A percentile compares a stretch with the other conserved stretches of the same genome.
These are phyloP conservation scores for Puffinus mauretanicus DNA, from an alignment of 2,113 vertebrate species.

Conservation along the genomic window DNA sequence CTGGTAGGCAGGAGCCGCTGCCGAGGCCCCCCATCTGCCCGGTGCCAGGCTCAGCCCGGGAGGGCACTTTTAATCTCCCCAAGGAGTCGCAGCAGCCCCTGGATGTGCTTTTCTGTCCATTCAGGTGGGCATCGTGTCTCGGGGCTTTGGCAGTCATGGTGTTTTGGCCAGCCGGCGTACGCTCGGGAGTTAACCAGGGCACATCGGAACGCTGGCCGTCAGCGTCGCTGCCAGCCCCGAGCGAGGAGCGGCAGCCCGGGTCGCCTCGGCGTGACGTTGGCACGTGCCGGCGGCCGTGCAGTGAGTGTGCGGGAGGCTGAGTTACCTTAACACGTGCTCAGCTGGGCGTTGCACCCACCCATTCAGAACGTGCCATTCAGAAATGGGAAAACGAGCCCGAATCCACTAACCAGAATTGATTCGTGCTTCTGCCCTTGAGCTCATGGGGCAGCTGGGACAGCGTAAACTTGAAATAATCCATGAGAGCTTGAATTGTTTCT, in stretches of 20 bases:
- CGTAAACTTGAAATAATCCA: too few species aligned
- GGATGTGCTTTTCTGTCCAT: background rate
- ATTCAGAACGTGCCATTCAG: rapidly evolving
- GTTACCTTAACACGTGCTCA: background rate
- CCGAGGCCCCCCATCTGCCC: background rate
- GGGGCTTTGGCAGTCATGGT: background rate
- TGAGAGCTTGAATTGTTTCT: background rate
- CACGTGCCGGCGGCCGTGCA: background rate
- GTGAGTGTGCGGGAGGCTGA: rapidly evolving
- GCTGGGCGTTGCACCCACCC: background rate
- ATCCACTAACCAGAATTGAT: rapidly evolving
- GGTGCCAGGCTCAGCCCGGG: background rate
- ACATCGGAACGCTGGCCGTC: background rate
- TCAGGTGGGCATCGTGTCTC: background rate
- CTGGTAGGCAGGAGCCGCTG: background rate
- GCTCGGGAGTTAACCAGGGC: background rate
- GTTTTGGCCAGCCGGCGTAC: background rate
- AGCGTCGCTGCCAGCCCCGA: background rate
- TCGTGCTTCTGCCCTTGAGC: background rate
- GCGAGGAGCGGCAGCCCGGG: background rate
- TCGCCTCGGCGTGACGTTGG: background rate
- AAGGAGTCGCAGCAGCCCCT: background rate
- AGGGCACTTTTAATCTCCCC: background rate
- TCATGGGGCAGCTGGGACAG: rapidly evolving
- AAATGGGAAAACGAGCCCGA: background rate